Conservation (phyloP, 2,797 vertebrate species). For the Loris lydekkerianus region DNA sequence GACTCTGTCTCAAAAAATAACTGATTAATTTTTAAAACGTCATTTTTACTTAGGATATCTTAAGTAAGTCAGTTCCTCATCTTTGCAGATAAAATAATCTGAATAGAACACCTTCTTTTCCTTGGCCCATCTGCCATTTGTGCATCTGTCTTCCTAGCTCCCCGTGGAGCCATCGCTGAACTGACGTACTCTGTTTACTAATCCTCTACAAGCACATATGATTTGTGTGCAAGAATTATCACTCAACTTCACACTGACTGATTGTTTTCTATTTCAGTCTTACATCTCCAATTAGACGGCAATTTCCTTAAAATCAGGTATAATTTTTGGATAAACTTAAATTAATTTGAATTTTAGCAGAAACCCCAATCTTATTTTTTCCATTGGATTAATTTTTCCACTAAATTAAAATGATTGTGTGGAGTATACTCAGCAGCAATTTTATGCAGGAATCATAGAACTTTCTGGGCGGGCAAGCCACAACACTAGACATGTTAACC, state of each 20-base stretch:
- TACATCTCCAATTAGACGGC: neutral
- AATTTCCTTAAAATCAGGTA: neutral
- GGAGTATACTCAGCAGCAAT: neutral
- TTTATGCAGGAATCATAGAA: neutral
- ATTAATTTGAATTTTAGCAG: neutral
- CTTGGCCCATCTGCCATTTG: neutral
- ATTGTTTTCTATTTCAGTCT: neutral
- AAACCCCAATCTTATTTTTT: neutral
- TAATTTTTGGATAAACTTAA: neutral
- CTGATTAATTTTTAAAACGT: neutral
- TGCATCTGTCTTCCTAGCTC: neutral
- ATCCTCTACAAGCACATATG: neutral
- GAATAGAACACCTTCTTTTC: neutral
- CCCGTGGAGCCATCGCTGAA: neutral
- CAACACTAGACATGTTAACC: neutral
- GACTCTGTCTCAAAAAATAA: too few species aligned
- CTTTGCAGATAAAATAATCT: neutral
- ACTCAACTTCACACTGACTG: neutral
- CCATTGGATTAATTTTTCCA: neutral
- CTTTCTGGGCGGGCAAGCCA: neutral
- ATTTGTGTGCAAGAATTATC: neutral
- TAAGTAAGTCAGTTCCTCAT: neutral
- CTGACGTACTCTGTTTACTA: fast-evolving
- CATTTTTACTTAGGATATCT: neutral
- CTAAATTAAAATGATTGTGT: neutral